Percentiles rank a stretch among this genome's conserved stretches.
These are phyloP conservation scores for Raillietiella orientalis DNA, from an alignment of 2,888 invertebrate species.

Conservation along the genomic window DNA sequence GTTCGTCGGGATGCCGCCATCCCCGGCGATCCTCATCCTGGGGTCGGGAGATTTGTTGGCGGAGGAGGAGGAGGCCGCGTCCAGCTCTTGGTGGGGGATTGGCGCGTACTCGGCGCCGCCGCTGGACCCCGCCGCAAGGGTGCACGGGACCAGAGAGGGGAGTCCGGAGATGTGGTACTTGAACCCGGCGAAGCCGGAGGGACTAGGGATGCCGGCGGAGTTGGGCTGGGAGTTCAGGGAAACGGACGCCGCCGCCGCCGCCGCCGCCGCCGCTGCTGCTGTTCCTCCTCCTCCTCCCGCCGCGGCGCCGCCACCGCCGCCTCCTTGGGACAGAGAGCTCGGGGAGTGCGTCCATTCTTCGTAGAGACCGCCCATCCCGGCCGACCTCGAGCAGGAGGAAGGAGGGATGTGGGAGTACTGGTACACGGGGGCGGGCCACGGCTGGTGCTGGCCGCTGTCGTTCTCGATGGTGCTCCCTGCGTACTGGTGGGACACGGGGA, in stretches of 20 bases:
- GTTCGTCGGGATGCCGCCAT: conserved; percentile 15
- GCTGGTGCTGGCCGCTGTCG: conserved; percentile 3
- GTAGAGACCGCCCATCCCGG: conserved; percentile 3
- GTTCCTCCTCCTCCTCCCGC: too few relatives aligned
- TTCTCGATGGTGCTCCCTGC: conserved; percentile 2
- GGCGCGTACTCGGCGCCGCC: conserved; percentile 6
- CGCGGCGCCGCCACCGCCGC: conserved; percentile 7
- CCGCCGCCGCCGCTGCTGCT: conserved; percentile 8
- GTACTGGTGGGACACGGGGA: conserved; percentile 3
- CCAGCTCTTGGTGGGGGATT: conserved; percentile 4
- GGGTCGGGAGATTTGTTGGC: conserved; percentile 9
- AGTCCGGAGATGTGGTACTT: conserved; percentile 5
- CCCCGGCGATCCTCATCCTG: conserved; percentile 19
- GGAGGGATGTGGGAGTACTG: conserved; percentile 2
- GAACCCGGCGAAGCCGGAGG: conserved; percentile 1
- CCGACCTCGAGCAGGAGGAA: conserved; percentile 1
- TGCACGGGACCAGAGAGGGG: conserved; percentile 5
- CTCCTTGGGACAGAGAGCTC: conserved; percentile 4
- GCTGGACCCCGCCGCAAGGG: conserved; percentile 5
- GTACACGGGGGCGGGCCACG: conserved; percentile 2
- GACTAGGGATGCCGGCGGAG: conserved; percentile 2
- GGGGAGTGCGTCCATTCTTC: conserved; percentile 6
- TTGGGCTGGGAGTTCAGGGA: conserved; percentile 3
- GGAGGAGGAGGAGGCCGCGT: conserved; percentile 5
- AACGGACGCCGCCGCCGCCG: conserved; percentile 5